These are phyloP conservation scores for Calycopis cecrops DNA, from an alignment of 1,140 invertebrate genomes.

Conservation along the genomic window DNA sequence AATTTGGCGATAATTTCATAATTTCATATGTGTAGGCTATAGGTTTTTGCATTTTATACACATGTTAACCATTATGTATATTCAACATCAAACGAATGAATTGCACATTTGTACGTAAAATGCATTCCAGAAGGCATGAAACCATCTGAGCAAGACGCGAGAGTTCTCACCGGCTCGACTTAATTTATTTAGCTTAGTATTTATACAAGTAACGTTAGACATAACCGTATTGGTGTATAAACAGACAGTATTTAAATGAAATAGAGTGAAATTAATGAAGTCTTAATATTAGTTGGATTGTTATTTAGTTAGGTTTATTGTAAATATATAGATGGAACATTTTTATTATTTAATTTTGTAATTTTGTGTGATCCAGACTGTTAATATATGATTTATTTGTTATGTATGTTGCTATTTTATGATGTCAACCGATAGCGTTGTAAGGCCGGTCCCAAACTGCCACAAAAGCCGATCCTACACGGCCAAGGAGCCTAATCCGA, in stretches of 20 bases:
- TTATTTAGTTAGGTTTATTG: constrained; percentile 75
- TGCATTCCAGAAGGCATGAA: constrained; percentile 31
- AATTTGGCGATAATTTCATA: not conserved
- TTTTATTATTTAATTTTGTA: constrained; percentile 73
- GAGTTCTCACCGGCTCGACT: constrained; percentile 27
- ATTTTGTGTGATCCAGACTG: constrained; percentile 72
- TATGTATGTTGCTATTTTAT: constrained; percentile 49
- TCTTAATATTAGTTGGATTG: constrained; percentile 65
- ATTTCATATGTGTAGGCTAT: constrained; percentile 18
- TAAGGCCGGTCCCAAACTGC: too few species aligned
- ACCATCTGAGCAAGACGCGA: constrained; percentile 12
- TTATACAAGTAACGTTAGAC: constrained; percentile 38
- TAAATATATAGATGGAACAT: constrained; percentile 71
- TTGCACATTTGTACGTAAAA: constrained; percentile 22
- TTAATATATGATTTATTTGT: constrained; percentile 72
- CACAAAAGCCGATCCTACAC: too few species aligned
- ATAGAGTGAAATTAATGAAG: constrained; percentile 46
- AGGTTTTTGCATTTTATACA: constrained; percentile 22
- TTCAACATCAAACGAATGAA: constrained; percentile 13
- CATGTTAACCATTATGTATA: constrained; percentile 12
- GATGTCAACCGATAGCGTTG: constrained; percentile 37
- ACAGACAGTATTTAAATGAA: constrained; percentile 67
- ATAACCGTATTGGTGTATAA: constrained; percentile 35
- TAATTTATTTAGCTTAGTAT: constrained; percentile 64
- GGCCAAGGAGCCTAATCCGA: too few species aligned